These are phyloP conservation scores for Portunus trituberculatus DNA, from an alignment of 1,140 invertebrate species.

Conservation along the genomic window DNA sequence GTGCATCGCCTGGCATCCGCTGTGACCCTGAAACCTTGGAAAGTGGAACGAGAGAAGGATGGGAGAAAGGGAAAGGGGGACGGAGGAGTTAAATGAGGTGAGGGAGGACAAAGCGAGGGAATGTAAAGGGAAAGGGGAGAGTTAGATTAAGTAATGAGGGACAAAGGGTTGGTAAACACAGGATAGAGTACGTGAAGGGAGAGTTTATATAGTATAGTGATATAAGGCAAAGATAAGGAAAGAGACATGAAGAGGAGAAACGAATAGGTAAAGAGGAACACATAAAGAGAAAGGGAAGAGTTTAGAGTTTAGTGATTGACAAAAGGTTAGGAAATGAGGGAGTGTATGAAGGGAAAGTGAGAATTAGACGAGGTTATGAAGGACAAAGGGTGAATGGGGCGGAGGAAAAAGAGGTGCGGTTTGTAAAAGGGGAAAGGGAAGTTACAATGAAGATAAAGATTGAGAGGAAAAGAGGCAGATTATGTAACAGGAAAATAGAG, in stretches of 20 bases:
- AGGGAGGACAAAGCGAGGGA: background rate
- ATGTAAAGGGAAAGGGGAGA: background rate
- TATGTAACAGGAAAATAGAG: no score
- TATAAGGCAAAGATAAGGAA: background rate
- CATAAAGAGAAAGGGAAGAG: background rate
- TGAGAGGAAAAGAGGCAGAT: no score
- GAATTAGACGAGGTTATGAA: background rate
- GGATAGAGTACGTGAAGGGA: background rate
- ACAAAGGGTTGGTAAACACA: background rate
- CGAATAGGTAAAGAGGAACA: background rate
- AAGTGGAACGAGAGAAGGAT: no score
- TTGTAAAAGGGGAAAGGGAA: no score
- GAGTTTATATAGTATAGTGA: no score
- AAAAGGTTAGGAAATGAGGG: background rate
- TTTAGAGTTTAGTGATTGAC: background rate
- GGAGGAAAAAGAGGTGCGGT: no score
- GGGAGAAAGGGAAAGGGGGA: no score
- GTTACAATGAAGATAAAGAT: no score
- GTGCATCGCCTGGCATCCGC: no score
- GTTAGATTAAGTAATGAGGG: background rate
- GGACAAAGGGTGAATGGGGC: background rate
- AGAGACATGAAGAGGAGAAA: background rate
- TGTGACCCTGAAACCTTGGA: no score
- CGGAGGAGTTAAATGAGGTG: no score
- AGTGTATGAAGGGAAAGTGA: background rate